Conservation (phyloP, 1,140 invertebrate genomes). For the Liolophura sinensis region DNA sequence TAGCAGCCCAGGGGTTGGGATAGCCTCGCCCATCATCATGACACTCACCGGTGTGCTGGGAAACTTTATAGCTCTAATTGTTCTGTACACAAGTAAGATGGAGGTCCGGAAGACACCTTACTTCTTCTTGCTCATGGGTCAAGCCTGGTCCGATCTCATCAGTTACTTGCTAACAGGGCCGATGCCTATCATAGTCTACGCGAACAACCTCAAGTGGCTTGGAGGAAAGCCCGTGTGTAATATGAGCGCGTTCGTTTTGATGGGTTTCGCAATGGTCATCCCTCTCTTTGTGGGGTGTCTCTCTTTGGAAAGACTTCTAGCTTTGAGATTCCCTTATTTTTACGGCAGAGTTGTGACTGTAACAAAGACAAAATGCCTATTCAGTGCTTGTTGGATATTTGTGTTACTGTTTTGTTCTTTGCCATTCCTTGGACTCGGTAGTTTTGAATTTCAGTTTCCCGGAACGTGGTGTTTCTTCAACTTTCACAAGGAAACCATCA, state of each 20-base stretch:
- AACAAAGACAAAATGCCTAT: slow-evolving; percentile 29
- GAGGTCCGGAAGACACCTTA: slow-evolving; percentile 24
- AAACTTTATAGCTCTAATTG: slow-evolving; percentile 52
- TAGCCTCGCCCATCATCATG: slow-evolving; percentile 40
- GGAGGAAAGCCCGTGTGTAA: slow-evolving; percentile 35
- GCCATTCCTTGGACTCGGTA: slow-evolving; percentile 45
- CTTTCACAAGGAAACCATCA: slow-evolving; percentile 34
- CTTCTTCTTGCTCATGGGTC: not conserved
- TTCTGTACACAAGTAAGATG: slow-evolving; percentile 45
- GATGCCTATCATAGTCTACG: slow-evolving; percentile 42
- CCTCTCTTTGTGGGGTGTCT: slow-evolving; percentile 48
- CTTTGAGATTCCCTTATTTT: slow-evolving; percentile 47
- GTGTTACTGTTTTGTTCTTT: slow-evolving; percentile 30
- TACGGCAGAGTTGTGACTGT: slow-evolving; percentile 40
- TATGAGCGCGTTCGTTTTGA: slow-evolving; percentile 45
- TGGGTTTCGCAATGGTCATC: slow-evolving; percentile 40
- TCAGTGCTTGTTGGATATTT: slow-evolving; percentile 32
- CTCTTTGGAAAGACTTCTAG: slow-evolving; percentile 47
- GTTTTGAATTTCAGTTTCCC: slow-evolving; percentile 44
- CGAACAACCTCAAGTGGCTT: slow-evolving; percentile 31
- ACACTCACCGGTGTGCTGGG: slow-evolving; percentile 48
- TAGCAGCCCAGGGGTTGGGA: no score
- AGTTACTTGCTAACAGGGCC: slow-evolving; percentile 46
- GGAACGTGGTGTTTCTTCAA: slow-evolving; percentile 53
- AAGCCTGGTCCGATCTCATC: slow-evolving; percentile 47